Base-by-base conservation (phyloP, 2,113 vertebrate genomes). In the Calidris pygmaea region DNA sequence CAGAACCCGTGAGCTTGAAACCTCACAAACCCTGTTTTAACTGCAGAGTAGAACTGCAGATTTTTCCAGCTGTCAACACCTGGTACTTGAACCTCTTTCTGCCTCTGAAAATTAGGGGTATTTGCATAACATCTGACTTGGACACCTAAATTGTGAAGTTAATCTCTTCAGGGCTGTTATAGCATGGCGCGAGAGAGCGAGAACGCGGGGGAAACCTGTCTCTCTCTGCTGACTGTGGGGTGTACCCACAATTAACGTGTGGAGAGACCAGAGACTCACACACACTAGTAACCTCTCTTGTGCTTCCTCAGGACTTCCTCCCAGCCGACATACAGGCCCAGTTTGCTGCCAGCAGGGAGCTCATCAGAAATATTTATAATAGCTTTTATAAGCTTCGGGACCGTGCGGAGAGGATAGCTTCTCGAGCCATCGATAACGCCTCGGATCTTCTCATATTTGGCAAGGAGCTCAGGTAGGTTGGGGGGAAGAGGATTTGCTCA, bases 371-470 rank as follows among this genome's bases (percentile, higher is more conserved):
- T 82, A 98, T 99, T 97, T 98, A 99, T 97, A 99, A 98, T 94
- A 99, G 99, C 97, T 99, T 99, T 89, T 98, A 98, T 56, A 99
- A 98, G 96, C 98, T 99, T 20, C 98, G 99, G 6, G 99, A 99
- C 95, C 97, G 99, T 37, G 98, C 99, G 0, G 99, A 99, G 97
- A 98, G 98, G 52, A 99, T 99, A 66, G 99, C 99, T 0, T 97
- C 98, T 39, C 98, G 99, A 87, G 99, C 99, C 12, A 98, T 98
- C 8, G 99, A 99, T 68, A 99, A 99, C 1, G 99, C 99, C 8
- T 98, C 99, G 0, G 99, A 99, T 94, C 99, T 99, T 5, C 98
- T 99, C 60, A 95, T 99, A 50, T 99, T 99, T 91, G 99, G 99
- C 71, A 99, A 98, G 95, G 99, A 99, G 91, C 97, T 99, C 45